A percentile compares a stretch with the other conserved stretches of the same genome.
Evolutionary conservation across 2,113 vertebrate species (phyloP).

Genomic region (Fukomys damarensis): DNA sequence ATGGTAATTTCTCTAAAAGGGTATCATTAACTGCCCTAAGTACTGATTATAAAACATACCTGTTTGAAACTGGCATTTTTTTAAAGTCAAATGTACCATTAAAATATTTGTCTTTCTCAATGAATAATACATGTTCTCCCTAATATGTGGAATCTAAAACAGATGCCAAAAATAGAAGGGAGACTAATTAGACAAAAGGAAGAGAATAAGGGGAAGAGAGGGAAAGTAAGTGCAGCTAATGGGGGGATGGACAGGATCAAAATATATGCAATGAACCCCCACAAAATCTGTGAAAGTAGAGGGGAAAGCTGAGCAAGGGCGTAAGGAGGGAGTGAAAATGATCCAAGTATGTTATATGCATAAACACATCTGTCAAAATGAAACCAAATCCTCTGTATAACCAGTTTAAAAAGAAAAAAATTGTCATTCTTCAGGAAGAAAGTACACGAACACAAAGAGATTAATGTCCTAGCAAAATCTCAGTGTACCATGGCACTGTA

Average conservation of each 20-base stretch:
- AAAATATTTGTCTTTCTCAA: constrained; percentile 35
- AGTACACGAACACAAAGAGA: constrained; percentile 20
- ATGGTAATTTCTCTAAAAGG: constrained; percentile 24
- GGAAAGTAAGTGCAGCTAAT: neutral
- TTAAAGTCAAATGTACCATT: neutral
- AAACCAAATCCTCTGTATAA: neutral
- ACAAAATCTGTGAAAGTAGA: neutral
- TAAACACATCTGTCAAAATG: neutral
- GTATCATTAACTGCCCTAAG: constrained; percentile 25
- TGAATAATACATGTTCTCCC: neutral
- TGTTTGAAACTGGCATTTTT: constrained; percentile 41
- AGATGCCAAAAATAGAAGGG: neutral
- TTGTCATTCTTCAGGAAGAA: constrained; percentile 44
- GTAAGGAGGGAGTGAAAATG: neutral
- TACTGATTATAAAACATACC: constrained; percentile 27
- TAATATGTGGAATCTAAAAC: neutral
- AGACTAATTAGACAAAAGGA: neutral
- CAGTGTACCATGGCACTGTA: neutral
- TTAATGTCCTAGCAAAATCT: neutral
- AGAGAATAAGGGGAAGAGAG: neutral
- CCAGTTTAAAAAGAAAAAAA: neutral
- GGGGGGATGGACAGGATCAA: neutral
- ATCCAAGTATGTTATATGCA: neutral
- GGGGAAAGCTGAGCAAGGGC: neutral
- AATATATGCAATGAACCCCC: neutral